phyloP scores from a whole-genome alignment of 2,113 vertebrate genomes.

The Peucedramus taeniatus region DNA sequence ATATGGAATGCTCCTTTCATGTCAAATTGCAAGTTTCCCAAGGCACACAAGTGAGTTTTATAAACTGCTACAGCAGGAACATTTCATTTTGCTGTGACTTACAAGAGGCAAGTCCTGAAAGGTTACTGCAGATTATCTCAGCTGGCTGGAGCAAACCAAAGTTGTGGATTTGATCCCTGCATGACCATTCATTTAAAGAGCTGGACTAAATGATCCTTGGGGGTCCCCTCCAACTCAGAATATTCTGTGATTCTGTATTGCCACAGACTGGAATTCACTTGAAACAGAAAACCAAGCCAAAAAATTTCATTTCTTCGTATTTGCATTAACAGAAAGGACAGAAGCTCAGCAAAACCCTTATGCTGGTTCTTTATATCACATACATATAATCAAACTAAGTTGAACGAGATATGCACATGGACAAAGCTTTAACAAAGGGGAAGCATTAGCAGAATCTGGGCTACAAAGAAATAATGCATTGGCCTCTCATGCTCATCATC shows the following conservation, averaged over 20 bases:
- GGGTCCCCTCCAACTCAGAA: not conserved
- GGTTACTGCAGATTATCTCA: not conserved
- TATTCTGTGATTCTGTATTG: not conserved
- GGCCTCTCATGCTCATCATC: not conserved
- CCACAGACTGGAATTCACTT: not conserved
- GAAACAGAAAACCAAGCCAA: not conserved
- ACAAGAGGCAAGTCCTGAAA: constrained; percentile 12
- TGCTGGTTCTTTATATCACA: not conserved
- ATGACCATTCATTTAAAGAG: not conserved
- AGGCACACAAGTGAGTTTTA: not conserved
- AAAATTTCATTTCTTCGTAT: not conserved
- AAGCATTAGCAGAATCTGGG: not conserved
- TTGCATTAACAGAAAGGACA: not conserved
- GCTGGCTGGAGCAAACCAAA: not conserved
- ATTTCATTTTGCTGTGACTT: constrained; percentile 38
- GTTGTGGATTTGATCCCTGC: not conserved
- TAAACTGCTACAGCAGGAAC: constrained; percentile 16
- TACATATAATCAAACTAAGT: not conserved
- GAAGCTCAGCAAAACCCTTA: not conserved
- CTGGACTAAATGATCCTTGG: not conserved
- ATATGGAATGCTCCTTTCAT: constrained; percentile 53
- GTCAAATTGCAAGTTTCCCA: constrained; percentile 44
- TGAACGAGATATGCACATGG: not conserved
- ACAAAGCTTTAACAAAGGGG: not conserved
- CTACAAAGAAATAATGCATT: not conserved